Conservation (phyloP, 2,113 vertebrate genomes). For the Mesoclemmys tuberculata region DNA sequence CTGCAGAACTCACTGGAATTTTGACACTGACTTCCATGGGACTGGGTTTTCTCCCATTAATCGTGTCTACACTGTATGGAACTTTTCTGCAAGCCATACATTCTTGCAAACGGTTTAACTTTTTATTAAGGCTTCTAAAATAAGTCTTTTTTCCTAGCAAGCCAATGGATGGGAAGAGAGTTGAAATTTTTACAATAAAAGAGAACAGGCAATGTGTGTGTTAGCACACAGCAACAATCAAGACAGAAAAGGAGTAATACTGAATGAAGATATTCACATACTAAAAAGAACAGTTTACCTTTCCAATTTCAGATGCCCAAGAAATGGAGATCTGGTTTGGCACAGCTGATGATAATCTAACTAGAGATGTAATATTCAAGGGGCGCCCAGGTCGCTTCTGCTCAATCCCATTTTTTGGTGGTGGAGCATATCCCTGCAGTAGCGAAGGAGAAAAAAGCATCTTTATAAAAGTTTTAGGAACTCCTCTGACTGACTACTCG, state of each 20-base stretch:
- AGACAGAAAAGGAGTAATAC: background rate
- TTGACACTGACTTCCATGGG: background rate
- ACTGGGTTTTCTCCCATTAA: background rate
- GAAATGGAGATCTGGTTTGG: constrained; percentile 98
- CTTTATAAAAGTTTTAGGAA: background rate
- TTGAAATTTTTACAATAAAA: background rate
- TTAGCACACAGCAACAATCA: background rate
- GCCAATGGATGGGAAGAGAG: background rate
- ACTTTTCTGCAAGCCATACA: background rate
- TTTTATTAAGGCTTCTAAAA: background rate
- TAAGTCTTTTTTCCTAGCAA: background rate
- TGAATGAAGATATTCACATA: background rate
- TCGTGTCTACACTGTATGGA: background rate
- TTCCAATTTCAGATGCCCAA: constrained; percentile 97
- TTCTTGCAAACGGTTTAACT: background rate
- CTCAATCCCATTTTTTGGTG: constrained; percentile 96
- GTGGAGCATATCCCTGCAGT: constrained; percentile 90
- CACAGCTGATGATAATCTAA: constrained; percentile 93
- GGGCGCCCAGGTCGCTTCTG: constrained; percentile 95
- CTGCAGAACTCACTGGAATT: background rate
- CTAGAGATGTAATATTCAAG: constrained; percentile 95
- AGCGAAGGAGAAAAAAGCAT: background rate
- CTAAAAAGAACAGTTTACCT: constrained; percentile 78
- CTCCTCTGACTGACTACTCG: background rate
- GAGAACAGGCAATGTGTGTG: background rate